phyloP scores from a whole-genome alignment of 2,797 vertebrate species.

The Melanotaenia trifasciata region DNA sequence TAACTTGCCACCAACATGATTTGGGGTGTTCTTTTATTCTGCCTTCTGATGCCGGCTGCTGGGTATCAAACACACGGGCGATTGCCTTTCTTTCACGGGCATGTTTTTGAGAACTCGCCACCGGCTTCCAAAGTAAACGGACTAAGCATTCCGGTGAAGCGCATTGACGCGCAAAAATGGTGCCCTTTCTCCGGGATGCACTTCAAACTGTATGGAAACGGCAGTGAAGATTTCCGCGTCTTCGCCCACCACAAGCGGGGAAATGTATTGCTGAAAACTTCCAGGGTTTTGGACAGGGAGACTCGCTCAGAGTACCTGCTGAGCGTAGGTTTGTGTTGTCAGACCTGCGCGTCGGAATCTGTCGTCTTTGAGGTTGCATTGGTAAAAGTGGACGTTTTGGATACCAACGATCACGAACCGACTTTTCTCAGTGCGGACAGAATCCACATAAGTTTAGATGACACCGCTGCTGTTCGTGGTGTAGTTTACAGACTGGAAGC shows the following conservation, averaged over 20 bases:
- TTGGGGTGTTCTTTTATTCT: slow-evolving; percentile 75
- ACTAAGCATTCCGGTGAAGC: slow-evolving; percentile 85
- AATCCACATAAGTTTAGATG: slow-evolving; percentile 84
- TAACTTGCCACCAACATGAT: slow-evolving; percentile 79
- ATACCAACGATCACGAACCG: slow-evolving; percentile 90
- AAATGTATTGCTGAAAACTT: slow-evolving; percentile 85
- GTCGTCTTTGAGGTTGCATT: slow-evolving; percentile 76
- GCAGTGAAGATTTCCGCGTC: slow-evolving; percentile 84
- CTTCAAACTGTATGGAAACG: slow-evolving; percentile 86
- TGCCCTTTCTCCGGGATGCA: slow-evolving; percentile 83
- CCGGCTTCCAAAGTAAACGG: slow-evolving; percentile 86
- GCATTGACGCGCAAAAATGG: slow-evolving; percentile 86
- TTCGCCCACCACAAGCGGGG: slow-evolving; percentile 86
- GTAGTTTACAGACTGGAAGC: slow-evolving; percentile 84
- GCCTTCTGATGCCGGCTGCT: slow-evolving; percentile 67
- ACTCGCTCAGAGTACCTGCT: slow-evolving; percentile 82
- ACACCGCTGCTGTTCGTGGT: slow-evolving; percentile 86
- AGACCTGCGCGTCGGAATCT: slow-evolving; percentile 69
- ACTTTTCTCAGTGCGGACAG: slow-evolving; percentile 75
- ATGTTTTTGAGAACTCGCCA: slow-evolving; percentile 89
- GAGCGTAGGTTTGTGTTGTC: slow-evolving; percentile 84
- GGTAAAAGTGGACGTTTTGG: slow-evolving; percentile 88
- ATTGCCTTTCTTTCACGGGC: slow-evolving; percentile 85
- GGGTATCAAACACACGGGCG: slow-evolving; percentile 73
- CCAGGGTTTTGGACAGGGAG: slow-evolving; percentile 86